phyloP scores from a whole-genome alignment of 2,888 invertebrate species.

The Melieria omissa region DNA sequence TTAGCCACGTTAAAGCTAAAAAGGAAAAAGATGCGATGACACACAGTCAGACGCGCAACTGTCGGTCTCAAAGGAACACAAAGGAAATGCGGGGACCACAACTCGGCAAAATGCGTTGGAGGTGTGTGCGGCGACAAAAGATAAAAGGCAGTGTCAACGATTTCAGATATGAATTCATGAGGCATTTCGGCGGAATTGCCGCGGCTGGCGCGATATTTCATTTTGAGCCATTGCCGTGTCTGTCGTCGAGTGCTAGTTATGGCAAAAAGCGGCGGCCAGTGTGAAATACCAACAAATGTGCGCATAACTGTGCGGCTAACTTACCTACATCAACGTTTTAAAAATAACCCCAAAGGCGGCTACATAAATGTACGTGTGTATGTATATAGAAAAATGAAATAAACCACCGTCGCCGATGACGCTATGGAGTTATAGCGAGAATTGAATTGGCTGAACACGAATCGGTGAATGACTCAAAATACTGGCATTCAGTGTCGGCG shows the following conservation, averaged over 20 bases:
- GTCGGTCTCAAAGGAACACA: no score
- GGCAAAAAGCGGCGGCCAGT: no score
- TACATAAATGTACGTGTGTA: background rate
- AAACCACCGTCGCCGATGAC: conserved; percentile 5
- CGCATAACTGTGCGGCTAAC: conserved; percentile 17
- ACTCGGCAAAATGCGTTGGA: no score
- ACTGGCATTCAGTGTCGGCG: conserved; percentile 12
- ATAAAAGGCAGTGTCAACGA: no score
- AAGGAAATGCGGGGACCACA: no score
- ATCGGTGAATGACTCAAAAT: conserved; percentile 33
- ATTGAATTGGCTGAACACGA: conserved; percentile 8
- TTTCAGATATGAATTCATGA: no score
- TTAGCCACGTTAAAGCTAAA: conserved; percentile 11
- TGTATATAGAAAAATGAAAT: conserved; percentile 1
- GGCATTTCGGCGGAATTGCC: no score
- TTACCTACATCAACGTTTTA: conserved; percentile 39
- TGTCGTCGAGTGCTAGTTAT: no score
- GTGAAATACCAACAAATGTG: background rate
- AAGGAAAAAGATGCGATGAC: conserved; percentile 5
- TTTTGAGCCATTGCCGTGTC: background rate
- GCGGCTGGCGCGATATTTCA: background rate
- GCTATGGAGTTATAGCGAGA: conserved; percentile 4
- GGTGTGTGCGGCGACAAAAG: no score
- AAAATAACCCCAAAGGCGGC: background rate
- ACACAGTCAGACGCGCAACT: background rate